Evolutionary conservation across 2,797 vertebrate genomes (phyloP), one percentile per base, ranked within the genome.

Genomic region (Thunnus albacares): DNA sequence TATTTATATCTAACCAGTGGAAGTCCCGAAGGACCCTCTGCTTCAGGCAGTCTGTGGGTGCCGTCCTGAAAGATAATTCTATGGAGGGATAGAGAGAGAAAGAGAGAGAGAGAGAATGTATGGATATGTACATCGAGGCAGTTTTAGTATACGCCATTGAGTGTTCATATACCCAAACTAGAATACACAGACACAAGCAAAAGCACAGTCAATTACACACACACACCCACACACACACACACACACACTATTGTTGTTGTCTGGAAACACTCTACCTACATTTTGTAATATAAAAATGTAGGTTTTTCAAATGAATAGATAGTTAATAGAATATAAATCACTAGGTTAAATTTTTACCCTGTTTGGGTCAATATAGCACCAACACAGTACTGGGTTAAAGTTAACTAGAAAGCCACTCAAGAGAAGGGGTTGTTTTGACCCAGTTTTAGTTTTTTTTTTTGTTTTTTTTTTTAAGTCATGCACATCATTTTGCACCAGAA

Each of bases 1-100:
- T 94, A 94, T 94, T 94, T 92, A 94, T 94, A 94, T 89, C 89
- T 15, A 81, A 87, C 85, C 86, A 89, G 83, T 76, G 80, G 88
- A 91, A 83, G 75, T 93, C 94, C 92, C 91, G 30, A 60, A 77
- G 92, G 93, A 85, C 79, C 77, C 77, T 77, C 81, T 72, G 90
- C 90, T 89, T 75, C 80, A 86, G 89, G 91, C 90, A 77, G 87
- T 76, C 77, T 91, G 81, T 90, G 85, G 92, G 92, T 93, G 89
- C 85, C 81, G 77, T 30, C 65, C 81, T 80, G 82, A 89, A 78
- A 83, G 87, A 87, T 87, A 90, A 85, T 86, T 92, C 85, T 81
- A 84, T 78, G 64, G 79, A 89, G 81, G n/a, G 51, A 78, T 17
- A 55, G 64, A 59, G 57, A 26, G 35, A 30, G 43, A 52, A 17